A percentile compares a stretch with the other conserved stretches of the same genome.
Conservation (phyloP, 2,113 vertebrate genomes). For the Naja naja region DNA sequence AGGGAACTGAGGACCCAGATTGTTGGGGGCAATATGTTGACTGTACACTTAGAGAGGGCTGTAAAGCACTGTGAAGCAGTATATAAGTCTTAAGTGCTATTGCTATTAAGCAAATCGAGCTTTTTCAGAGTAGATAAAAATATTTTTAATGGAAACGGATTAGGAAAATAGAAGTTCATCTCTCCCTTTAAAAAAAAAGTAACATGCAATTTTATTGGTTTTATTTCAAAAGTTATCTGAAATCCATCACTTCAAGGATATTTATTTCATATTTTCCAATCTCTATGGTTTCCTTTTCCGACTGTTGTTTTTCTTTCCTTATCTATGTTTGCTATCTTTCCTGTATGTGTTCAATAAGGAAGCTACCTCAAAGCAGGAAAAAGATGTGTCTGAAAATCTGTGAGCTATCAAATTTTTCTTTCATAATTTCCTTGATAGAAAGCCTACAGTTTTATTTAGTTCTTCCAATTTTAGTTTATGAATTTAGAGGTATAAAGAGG, state of each 20-base stretch:
- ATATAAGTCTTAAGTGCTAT: too few relatives aligned
- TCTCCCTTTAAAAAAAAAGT: background rate
- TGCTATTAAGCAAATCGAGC: background rate
- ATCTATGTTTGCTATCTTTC: slow-evolving; percentile 50
- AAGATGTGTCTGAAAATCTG: slow-evolving; percentile 32
- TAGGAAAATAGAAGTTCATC: background rate
- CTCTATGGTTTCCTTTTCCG: slow-evolving; percentile 34
- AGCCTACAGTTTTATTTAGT: background rate
- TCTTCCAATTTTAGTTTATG: background rate
- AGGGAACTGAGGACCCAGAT: background rate
- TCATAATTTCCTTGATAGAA: background rate
- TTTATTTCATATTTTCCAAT: slow-evolving; percentile 50
- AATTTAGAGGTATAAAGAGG: background rate
- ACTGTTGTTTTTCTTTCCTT: slow-evolving; percentile 57
- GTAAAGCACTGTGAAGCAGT: too few relatives aligned
- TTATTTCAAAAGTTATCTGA: background rate
- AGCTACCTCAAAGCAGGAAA: slow-evolving; percentile 58
- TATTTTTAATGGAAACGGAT: background rate
- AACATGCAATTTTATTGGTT: slow-evolving; percentile 33
- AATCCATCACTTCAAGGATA: background rate
- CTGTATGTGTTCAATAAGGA: slow-evolving; percentile 60
- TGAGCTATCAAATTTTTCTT: background rate
- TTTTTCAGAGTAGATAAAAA: background rate
- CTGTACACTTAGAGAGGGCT: too few relatives aligned
- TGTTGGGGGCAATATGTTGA: too few relatives aligned